A percentile compares a stretch with the other conserved stretches of the same genome.
Evolutionary conservation across 1,140 invertebrate species (phyloP).

Genomic region (Leguminivora glycinivorella): DNA sequence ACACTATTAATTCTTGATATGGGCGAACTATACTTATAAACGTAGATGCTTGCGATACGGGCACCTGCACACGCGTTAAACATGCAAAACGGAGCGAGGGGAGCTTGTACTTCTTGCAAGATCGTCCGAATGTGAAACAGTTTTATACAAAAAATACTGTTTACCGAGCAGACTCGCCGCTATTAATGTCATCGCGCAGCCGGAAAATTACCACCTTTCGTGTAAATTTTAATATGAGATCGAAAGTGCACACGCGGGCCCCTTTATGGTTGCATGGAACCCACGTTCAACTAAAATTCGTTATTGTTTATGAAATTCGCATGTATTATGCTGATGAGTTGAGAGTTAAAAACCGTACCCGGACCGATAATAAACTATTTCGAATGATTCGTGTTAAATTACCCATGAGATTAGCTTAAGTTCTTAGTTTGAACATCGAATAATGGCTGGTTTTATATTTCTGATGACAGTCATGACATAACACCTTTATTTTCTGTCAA

Average conservation of each 20-base stretch:
- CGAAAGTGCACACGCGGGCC: slow-evolving; percentile 54
- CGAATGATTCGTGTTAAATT: slow-evolving; percentile 61
- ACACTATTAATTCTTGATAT: slow-evolving; percentile 15
- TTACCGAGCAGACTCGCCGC: slow-evolving; percentile 46
- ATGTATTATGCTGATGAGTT: slow-evolving; percentile 64
- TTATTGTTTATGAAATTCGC: slow-evolving; percentile 52
- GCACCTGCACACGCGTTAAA: slow-evolving; percentile 48
- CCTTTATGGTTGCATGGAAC: slow-evolving; percentile 51
- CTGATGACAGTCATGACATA: background rate
- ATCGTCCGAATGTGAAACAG: slow-evolving; percentile 52
- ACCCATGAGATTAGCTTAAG: slow-evolving; percentile 52
- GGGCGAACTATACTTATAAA: background rate
- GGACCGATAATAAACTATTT: slow-evolving; percentile 51
- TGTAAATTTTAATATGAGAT: slow-evolving; percentile 68
- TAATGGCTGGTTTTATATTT: slow-evolving; percentile 15
- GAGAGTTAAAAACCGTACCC: slow-evolving; percentile 47
- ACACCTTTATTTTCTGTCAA: slow-evolving; percentile 9
- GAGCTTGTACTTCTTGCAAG: slow-evolving; percentile 36
- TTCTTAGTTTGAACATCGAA: slow-evolving; percentile 5
- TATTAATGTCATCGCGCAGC: slow-evolving; percentile 66
- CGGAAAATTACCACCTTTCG: slow-evolving; percentile 72
- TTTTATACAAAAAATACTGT: slow-evolving; percentile 63
- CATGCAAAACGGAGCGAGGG: slow-evolving; percentile 49
- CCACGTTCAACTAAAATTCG: slow-evolving; percentile 44
- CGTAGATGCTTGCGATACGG: slow-evolving; percentile 15